Evolutionary conservation across 1,140 invertebrate species (phyloP), one percentile per base, ranked within the genome.

Genomic region (Ridgeia piscesae): DNA sequence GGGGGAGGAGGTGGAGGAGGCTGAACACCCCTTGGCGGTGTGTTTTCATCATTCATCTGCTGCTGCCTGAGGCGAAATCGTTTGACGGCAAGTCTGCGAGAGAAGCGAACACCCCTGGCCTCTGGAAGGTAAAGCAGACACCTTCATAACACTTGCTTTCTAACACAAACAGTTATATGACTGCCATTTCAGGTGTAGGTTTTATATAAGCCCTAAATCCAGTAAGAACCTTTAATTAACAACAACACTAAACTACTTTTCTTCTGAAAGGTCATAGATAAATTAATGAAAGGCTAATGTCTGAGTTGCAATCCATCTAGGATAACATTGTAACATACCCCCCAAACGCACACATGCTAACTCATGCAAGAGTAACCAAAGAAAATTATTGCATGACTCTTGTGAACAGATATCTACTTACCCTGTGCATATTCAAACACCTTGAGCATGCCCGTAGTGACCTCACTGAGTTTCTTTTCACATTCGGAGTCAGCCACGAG

Each of bases 31-130:
- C 58, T 77, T 31, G 58, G 58, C 27, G 58, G 58, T 77, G 58
- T 77, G 58, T 77, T 77, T 77, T 77, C 58, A 77, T 77, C 58
- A 77, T 77, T 77, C 58, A 77, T 77, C 58, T 77, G 58, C 27
- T 77, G 58, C 58, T 77, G 58, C 27, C 58, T 77, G 58, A 77
- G 17, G 27, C 58, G 58, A 77, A 77, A 21, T 77, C 58, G 58
- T 31, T 77, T 77, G 58, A 31, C 58, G 11, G 58, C 58, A 21
- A 77, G 58, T 6, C 58, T 17, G 17, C 58, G 58, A 21, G 58
- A 77, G 58, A 77, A 77, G 58, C 58, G 58, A 2, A 77, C 58
- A 31, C 58, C 58, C 2, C 58, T 77, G 2, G 58, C 58, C 27
- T 77, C 58, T 77, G 58, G 58, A 77, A 77, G 27, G 58, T 31